Evolutionary conservation across 2,797 vertebrate genomes (phyloP).

Genomic region (Liasis olivaceus): DNA sequence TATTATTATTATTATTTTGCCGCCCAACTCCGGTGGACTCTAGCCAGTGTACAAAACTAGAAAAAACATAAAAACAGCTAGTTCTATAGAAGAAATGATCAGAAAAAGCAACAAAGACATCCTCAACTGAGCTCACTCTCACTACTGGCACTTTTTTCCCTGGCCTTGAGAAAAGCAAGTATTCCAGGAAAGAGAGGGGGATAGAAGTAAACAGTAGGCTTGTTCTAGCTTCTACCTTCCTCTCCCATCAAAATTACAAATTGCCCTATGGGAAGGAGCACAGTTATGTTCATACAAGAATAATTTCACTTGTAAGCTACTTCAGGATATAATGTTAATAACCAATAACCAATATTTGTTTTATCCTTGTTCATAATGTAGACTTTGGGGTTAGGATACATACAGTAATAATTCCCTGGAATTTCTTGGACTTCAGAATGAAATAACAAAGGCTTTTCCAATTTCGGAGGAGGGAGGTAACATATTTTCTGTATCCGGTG

Average conservation of each 20-base stretch:
- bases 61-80: neutral
- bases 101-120: neutral
- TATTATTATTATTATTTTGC: too few species aligned
- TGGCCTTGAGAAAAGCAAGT: neutral
- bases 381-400: neutral
- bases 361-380: neutral
- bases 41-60: neutral
- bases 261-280: neutral
- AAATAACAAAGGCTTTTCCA: neutral
- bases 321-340: neutral
- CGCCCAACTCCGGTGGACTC: neutral
- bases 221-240: neutral
- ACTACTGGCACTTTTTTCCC: neutral
- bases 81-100: neutral
- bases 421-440: neutral
- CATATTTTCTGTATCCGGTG: neutral
- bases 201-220: neutral
- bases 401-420: neutral
- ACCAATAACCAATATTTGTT: neutral
- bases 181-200: neutral
- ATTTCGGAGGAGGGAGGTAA: neutral
- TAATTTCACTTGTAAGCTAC: neutral
- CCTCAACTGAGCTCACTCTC: neutral
- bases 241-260: neutral
- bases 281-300: neutral